phyloP scores from a whole-genome alignment of 2,113 vertebrate genomes.

The Polypterus bichir region DNA sequence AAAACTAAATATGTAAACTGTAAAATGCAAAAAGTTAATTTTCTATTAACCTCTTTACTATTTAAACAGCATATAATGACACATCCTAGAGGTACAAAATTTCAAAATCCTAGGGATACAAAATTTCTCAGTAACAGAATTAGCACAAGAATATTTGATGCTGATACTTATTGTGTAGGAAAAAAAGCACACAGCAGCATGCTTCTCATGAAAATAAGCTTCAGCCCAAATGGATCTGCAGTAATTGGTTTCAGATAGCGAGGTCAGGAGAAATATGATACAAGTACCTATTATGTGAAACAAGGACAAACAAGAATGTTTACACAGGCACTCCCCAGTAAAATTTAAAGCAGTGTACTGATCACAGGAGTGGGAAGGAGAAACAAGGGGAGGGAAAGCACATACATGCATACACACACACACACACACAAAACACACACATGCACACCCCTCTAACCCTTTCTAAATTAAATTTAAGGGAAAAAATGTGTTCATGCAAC shows the following conservation, averaged over 20 bases:
- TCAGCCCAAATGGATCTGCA: constrained; percentile 92
- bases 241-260: constrained; percentile 99
- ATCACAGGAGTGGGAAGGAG: constrained; percentile 33
- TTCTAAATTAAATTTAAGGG: too few relatives aligned
- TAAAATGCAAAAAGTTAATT: constrained; percentile 88
- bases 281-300: constrained; percentile 83
- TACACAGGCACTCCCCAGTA: constrained; percentile 84
- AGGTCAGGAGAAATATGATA: constrained; percentile 93
- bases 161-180: constrained; percentile 96
- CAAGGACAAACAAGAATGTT: constrained; percentile 88
- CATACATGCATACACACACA: too few relatives aligned
- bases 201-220: constrained; percentile 95
- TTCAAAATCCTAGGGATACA: too few relatives aligned
- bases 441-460: too few relatives aligned
- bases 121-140: constrained; percentile 82
- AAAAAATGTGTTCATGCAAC: too few relatives aligned
- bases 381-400: constrained; percentile 6
- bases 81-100: constrained; percentile 97
- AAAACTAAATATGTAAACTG: constrained; percentile 25
- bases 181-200: constrained; percentile 59
- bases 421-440: too few relatives aligned
- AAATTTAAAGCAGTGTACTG: constrained; percentile 58
- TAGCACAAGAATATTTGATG: constrained; percentile 99
- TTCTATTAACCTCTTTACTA: constrained; percentile 93
- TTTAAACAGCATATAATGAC: constrained; percentile 96